phyloP scores from a whole-genome alignment of 2,113 vertebrate genomes.

The Stigmatopora argus region DNA sequence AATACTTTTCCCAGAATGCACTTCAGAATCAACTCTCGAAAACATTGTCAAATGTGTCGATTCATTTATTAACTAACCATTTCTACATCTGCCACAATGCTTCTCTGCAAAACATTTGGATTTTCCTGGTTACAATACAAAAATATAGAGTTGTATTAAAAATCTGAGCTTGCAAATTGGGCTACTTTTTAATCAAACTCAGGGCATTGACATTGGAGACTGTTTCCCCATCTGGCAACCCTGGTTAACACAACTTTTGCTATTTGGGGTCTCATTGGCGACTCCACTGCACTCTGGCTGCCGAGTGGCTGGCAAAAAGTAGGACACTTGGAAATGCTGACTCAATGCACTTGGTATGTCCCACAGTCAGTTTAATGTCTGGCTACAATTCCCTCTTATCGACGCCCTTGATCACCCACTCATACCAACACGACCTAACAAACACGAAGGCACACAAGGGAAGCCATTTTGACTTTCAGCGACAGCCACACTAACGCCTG shows the following conservation, averaged over 20 bases:
- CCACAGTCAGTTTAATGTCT: conserved; percentile 47
- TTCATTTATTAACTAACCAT: too few species aligned
- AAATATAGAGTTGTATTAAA: too few species aligned
- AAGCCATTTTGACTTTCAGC: not conserved
- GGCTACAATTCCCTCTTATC: conserved; percentile 36
- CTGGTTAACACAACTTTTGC: not conserved
- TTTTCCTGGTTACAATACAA: too few species aligned
- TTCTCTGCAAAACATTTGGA: too few species aligned
- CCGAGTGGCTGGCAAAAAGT: conserved; percentile 53
- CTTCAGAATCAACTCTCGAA: too few species aligned
- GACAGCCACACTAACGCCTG: not conserved
- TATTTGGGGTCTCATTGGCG: conserved; percentile 48
- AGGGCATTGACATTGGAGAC: too few species aligned
- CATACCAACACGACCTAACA: conserved; percentile 17
- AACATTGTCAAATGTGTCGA: too few species aligned
- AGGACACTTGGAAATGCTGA: conserved; percentile 71
- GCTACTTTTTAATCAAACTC: too few species aligned
- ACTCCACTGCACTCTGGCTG: conserved; percentile 48
- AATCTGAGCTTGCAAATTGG: too few species aligned
- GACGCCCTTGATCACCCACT: conserved; percentile 37
- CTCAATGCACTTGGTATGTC: conserved; percentile 64
- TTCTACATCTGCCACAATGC: too few species aligned
- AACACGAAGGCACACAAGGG: not conserved
- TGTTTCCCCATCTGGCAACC: too few species aligned
- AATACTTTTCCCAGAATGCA: too few species aligned